Base-by-base conservation (phyloP, 2,113 vertebrate species). In the Corvus cornix region DNA sequence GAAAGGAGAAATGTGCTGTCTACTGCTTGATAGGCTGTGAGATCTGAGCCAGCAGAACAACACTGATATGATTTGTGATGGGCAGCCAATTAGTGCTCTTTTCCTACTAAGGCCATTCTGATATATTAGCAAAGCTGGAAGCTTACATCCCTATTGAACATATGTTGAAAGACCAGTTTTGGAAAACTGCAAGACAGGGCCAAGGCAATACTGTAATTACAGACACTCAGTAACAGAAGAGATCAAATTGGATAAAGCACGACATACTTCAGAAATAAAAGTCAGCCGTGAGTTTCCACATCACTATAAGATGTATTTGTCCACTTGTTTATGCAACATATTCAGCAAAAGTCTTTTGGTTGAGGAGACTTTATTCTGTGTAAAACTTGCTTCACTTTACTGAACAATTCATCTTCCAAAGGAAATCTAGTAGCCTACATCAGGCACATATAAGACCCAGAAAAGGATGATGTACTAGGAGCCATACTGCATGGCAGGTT, bases 291-390 rank as follows among this genome's bases (percentile, higher is more conserved):
- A 79, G 18, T 63, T 90, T 82, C 33, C 17, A 37, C 22, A 23
- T 55, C 10, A 23, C 3, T 39, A 23, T 17, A 79, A 24, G 3
- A 55, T 72, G 7, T 19, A 49, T 60, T 60, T 33, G 4, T n/a
- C 31, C 51, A 27, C 7, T 75, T 76, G 6, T 56, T 80, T 27
- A 31, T 6, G 2, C 48, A 27, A 43, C 7, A 44, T 56, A 87
- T n/a, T 75, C 44, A 59, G 5, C 16, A 67, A 67, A 82, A 58
- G 10, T 14, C 15, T 73, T 79, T 73, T 19, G 58, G 3, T 16
- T 4, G 1, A 60, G 8, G 7, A 67, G 16, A 19, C 11, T 69
- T 74, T 0, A 10, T 48, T 66, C 43, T 82, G 16, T 3, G 0
- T 44, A 76, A 67, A 88, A 37, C 10, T 51, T 33, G 14, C 30